Conservation (phyloP, 92 coral and sea anemone genomes). For the Zoanthus gigantus region DNA sequence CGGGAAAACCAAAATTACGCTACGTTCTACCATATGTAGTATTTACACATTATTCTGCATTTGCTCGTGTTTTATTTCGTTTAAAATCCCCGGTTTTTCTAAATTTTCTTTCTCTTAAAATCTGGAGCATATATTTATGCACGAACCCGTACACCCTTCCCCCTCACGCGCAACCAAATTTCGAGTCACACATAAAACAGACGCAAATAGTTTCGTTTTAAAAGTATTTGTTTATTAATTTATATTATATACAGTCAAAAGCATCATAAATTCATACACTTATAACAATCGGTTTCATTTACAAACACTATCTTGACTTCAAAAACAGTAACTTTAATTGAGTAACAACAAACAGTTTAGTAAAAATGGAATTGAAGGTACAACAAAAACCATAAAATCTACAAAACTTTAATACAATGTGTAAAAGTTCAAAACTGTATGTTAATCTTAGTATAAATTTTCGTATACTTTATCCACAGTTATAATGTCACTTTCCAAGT, state of each 20-base stretch:
- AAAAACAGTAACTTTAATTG: no score
- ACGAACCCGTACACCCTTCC: neutral
- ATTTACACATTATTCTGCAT: neutral
- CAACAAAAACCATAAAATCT: no score
- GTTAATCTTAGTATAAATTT: no score
- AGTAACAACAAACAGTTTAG: no score
- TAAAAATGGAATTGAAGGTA: no score
- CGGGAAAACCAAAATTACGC: constrained; percentile 1
- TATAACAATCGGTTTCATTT: neutral
- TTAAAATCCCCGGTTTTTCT: neutral
- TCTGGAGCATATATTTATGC: neutral
- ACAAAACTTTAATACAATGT: no score
- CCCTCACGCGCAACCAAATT: neutral
- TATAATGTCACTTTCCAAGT: no score
- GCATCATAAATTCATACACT: neutral
- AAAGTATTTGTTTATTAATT: constrained; percentile 2
- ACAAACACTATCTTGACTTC: neutral
- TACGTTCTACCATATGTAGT: constrained; percentile 5
- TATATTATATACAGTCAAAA: no score
- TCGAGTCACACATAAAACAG: neutral
- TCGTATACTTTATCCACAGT: no score
- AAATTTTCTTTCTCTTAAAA: neutral
- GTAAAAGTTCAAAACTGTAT: no score
- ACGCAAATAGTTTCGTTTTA: neutral
- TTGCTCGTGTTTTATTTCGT: neutral